phyloP scores from a whole-genome alignment of 2,113 vertebrate genomes.

The Melierax canorus region DNA sequence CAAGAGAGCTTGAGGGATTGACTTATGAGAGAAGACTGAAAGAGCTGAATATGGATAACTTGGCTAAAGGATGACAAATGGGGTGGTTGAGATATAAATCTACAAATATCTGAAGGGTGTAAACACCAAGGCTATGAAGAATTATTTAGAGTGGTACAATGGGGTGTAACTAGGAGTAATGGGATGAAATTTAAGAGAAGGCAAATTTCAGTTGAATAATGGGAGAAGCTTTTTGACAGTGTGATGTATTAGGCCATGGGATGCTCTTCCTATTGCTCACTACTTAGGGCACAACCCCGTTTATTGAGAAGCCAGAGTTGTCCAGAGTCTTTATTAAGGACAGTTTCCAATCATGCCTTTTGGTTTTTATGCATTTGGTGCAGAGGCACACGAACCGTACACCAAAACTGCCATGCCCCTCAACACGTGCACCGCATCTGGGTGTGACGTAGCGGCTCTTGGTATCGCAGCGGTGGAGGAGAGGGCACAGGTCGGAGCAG shows the following conservation, averaged over 20 bases:
- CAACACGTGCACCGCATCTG: fast-evolving
- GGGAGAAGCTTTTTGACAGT: conserved; percentile 62
- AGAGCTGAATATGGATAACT: conserved; percentile 68
- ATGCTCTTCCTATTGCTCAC: conserved; percentile 6
- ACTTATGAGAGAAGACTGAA: conserved; percentile 56
- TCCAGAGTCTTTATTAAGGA: not conserved
- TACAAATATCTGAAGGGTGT: conserved; percentile 68
- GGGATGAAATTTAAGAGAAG: conserved; percentile 69
- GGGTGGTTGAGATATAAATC: conserved; percentile 63
- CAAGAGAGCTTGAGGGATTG: conserved; percentile 59
- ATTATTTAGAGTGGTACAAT: conserved; percentile 69
- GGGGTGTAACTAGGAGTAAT: conserved; percentile 70
- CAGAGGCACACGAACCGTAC: fast-evolving
- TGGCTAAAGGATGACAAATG: conserved; percentile 69
- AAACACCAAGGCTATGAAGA: conserved; percentile 70
- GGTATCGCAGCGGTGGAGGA: not conserved
- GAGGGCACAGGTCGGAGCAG: not conserved
- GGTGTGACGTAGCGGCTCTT: not conserved
- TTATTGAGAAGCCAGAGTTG: conserved; percentile 29
- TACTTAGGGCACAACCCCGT: conserved; percentile 26
- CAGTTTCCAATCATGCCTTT: not conserved
- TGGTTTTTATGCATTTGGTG: not conserved
- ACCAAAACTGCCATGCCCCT: not conserved
- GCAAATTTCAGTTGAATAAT: conserved; percentile 67
- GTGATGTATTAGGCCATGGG: conserved; percentile 54